Evolutionary conservation across 2,888 invertebrate species (phyloP).

Genomic region (Troilus luridus): DNA sequence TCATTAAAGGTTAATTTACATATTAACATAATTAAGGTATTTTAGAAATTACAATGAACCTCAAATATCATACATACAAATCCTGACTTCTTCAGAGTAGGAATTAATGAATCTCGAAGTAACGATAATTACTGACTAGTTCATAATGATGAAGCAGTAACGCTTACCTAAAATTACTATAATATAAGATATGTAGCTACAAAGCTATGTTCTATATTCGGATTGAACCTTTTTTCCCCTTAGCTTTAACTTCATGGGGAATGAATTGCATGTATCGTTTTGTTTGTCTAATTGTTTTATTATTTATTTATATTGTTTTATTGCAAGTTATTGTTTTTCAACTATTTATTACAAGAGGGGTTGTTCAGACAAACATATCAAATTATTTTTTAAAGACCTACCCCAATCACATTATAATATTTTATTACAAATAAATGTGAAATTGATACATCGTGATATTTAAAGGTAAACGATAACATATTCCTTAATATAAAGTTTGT

Average conservation of each 20-base stretch:
- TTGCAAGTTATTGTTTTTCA: too few species aligned
- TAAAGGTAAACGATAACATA: too few species aligned
- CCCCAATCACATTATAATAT: too few species aligned
- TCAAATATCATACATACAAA: neutral
- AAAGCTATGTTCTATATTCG: neutral
- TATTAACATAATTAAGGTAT: too few species aligned
- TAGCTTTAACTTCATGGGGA: constrained; percentile 7
- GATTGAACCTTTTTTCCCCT: neutral
- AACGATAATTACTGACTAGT: neutral
- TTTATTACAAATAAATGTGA: too few species aligned
- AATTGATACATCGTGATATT: too few species aligned
- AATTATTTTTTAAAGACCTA: too few species aligned
- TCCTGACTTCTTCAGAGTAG: neutral
- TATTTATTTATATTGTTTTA: too few species aligned
- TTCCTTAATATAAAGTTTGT: too few species aligned
- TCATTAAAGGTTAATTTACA: too few species aligned
- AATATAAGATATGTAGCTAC: neutral
- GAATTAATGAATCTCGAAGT: neutral
- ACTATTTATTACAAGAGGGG: too few species aligned
- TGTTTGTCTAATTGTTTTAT: neutral
- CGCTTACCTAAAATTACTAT: constrained; percentile 2
- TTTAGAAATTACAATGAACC: neutral
- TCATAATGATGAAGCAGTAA: constrained; percentile 24
- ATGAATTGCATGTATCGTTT: neutral
- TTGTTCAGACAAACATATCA: too few species aligned